phyloP scores from a whole-genome alignment of 1,140 invertebrate genomes.

The Calliopsis andreniformis region DNA sequence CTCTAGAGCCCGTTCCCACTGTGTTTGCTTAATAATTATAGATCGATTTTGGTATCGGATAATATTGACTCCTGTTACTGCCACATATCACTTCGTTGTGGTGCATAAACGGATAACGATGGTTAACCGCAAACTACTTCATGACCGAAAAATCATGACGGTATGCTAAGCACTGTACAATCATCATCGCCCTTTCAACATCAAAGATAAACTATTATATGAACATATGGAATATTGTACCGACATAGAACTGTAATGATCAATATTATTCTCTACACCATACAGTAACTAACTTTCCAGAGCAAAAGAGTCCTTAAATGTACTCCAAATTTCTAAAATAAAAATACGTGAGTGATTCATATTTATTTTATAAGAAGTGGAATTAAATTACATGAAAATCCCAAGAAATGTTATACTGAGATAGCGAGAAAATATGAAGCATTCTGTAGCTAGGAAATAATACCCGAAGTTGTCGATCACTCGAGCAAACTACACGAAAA shows the following conservation, averaged over 20 bases:
- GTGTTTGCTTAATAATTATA: conserved; percentile 67
- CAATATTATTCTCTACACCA: no score
- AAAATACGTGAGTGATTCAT: no score
- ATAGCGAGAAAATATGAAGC: no score
- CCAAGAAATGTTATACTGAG: no score
- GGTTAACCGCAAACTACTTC: conserved; percentile 28
- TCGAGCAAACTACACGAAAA: conserved; percentile 14
- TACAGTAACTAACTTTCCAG: no score
- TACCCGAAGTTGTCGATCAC: neutral
- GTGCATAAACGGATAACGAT: conserved; percentile 41
- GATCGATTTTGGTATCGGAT: conserved; percentile 63
- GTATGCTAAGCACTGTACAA: conserved; percentile 8
- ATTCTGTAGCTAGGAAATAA: no score
- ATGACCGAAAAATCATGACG: conserved; percentile 40
- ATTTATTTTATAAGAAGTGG: no score
- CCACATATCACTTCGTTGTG: conserved; percentile 49
- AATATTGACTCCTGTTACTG: conserved; percentile 59
- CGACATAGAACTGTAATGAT: neutral
- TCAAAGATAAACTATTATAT: neutral
- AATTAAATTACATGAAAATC: no score
- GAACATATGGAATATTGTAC: neutral
- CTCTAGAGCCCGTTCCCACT: conserved; percentile 59
- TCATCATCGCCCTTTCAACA: neutral
- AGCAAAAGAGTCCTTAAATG: no score
- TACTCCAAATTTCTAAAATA: no score